These are phyloP conservation scores for Acholoe squamosa DNA, from an alignment of 2,888 invertebrate genomes.

Conservation along the genomic window DNA sequence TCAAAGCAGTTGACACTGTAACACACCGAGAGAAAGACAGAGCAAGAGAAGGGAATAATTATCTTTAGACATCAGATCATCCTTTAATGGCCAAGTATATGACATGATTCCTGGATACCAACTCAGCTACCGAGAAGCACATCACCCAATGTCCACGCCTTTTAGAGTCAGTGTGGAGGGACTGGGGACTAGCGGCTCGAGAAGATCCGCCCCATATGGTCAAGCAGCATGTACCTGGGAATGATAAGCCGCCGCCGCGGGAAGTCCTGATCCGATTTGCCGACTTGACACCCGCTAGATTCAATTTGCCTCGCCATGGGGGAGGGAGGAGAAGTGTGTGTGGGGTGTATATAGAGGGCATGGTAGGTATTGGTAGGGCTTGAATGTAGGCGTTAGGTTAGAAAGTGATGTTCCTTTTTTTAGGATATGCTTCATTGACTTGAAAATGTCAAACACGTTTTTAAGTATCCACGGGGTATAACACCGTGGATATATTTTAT, in stretches of 20 bases:
- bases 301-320: constrained; percentile 32
- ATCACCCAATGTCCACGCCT: not conserved
- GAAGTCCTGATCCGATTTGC: constrained; percentile 49
- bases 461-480: too few relatives aligned
- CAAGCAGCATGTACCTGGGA: constrained; percentile 21
- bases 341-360: not conserved
- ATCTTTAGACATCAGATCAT: too few relatives aligned
- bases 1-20: too few relatives aligned
- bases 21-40: too few relatives aligned
- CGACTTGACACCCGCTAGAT: constrained; percentile 47
- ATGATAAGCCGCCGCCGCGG: constrained; percentile 31
- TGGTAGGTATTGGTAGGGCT: not conserved
- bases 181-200: not conserved
- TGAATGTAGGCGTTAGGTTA: not conserved
- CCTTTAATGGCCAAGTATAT: too few relatives aligned
- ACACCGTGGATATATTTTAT: too few relatives aligned
- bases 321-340: not conserved
- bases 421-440: too few relatives aligned
- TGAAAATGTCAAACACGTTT: too few relatives aligned
- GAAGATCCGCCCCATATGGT: constrained; percentile 52
- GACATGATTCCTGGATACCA: too few relatives aligned
- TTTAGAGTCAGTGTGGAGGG: not conserved
- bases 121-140: not conserved
- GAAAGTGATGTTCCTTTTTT: too few relatives aligned
- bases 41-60: too few relatives aligned